Evolutionary conservation across 2,888 invertebrate genomes (phyloP).

Genomic region (Ditylenchus weischeri): DNA sequence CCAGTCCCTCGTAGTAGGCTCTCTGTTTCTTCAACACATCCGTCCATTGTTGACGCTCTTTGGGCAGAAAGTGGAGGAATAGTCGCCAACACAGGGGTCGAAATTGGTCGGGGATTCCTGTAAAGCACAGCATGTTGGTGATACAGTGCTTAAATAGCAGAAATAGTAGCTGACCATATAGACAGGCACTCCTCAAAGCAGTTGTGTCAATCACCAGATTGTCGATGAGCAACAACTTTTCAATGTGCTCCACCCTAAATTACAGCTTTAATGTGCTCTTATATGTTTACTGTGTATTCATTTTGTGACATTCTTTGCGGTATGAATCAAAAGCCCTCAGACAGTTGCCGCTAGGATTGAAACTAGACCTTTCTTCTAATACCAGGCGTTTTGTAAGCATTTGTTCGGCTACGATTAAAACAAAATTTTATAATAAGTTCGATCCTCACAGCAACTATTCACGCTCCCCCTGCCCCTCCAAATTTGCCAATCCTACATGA

Average conservation of each 20-base stretch:
- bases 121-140: constrained; percentile 11
- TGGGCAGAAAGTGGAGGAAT: constrained; percentile 51
- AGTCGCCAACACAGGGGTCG: constrained; percentile 56
- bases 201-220: constrained; percentile 33
- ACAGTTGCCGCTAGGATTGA: too few relatives aligned
- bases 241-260: constrained; percentile 43
- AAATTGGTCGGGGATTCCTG: constrained; percentile 49
- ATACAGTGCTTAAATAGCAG: background rate
- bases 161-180: constrained; percentile 21
- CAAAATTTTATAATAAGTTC: too few relatives aligned
- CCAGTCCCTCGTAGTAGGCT: constrained; percentile 44
- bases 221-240: constrained; percentile 49
- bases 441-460: too few relatives aligned
- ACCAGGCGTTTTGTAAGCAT: too few relatives aligned
- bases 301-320: too few relatives aligned
- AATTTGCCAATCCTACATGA: too few relatives aligned
- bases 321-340: too few relatives aligned
- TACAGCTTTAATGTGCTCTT: background rate
- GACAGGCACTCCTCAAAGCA: constrained; percentile 28
- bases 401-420: too few relatives aligned
- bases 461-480: too few relatives aligned
- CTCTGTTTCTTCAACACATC: constrained; percentile 38
- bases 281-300: too few relatives aligned
- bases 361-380: too few relatives aligned
- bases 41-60: constrained; percentile 45